Evolutionary conservation across 2,797 vertebrate genomes (phyloP).

Genomic region (Pseudocheirus occidentalis): DNA sequence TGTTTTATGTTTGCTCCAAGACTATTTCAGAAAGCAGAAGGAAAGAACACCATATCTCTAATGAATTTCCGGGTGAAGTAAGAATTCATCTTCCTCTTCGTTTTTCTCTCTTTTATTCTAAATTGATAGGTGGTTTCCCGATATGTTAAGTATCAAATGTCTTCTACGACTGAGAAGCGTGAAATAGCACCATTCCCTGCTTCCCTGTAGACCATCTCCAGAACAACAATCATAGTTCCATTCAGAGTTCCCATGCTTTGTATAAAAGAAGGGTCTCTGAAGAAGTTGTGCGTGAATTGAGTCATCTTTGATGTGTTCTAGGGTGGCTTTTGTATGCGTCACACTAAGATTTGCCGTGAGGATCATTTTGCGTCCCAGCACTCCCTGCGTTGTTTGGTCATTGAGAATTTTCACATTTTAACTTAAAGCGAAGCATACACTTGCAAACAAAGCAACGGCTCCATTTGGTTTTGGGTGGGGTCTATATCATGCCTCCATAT

Average conservation of each 20-base stretch:
- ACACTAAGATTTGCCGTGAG: constrained; percentile 17
- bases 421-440: background rate
- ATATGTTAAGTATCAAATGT: constrained; percentile 4
- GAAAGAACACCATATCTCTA: constrained; percentile 29
- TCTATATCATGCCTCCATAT: background rate
- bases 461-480: background rate
- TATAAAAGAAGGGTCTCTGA: background rate
- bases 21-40: constrained; percentile 22
- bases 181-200: background rate
- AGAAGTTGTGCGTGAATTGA: background rate
- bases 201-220: background rate
- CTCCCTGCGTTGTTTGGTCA: background rate
- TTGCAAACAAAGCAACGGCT: background rate
- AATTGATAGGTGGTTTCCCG: constrained; percentile 32
- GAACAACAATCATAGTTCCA: constrained; percentile 28
- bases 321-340: background rate
- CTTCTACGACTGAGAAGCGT: background rate
- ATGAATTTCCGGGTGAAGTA: background rate
- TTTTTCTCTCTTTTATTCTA: constrained; percentile 49
- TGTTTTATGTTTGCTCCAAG: constrained; percentile 44
- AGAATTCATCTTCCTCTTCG: constrained; percentile 25
- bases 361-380: background rate
- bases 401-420: background rate
- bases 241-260: constrained; percentile 14
- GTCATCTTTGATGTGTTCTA: background rate